Conservation (phyloP, 2,888 invertebrate species). For the Tigriopus californicus region DNA sequence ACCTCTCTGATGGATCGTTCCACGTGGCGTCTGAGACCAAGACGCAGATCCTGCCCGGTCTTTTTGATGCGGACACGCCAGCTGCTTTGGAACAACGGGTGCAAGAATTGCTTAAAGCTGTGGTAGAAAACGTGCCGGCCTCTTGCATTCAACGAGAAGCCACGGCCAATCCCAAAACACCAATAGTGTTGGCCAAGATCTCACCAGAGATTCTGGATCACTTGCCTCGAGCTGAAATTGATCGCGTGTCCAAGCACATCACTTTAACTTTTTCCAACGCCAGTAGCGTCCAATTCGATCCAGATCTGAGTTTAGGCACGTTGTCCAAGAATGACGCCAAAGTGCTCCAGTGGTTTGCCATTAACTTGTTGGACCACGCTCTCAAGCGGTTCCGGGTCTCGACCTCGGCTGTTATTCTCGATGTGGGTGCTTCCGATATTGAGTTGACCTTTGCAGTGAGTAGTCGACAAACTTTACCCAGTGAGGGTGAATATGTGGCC, state of each 20-base stretch:
- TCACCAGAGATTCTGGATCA: neutral
- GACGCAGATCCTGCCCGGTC: neutral
- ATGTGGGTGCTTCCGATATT: neutral
- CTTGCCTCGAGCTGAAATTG: neutral
- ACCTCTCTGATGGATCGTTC: slow-evolving; percentile 10
- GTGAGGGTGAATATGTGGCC: neutral
- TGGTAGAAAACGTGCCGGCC: too few relatives aligned
- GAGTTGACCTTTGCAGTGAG: neutral
- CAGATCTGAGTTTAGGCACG: neutral
- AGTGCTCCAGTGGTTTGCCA: slow-evolving; percentile 3
- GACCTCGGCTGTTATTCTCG: neutral
- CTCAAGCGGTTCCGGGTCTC: neutral
- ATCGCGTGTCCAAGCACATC: neutral
- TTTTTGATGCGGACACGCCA: neutral
- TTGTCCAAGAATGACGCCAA: neutral
- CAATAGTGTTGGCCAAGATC: neutral
- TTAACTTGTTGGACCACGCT: neutral
- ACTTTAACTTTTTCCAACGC: neutral
- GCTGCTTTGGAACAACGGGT: neutral
- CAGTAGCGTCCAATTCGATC: neutral
- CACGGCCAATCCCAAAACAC: neutral
- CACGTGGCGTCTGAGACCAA: neutral
- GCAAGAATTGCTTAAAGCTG: neutral
- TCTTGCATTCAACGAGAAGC: too few relatives aligned
- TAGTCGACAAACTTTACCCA: neutral